A percentile compares a stretch with the other conserved stretches of the same genome.
These are phyloP conservation scores for Dermolepida albohirtum DNA, from an alignment of 2,888 invertebrate species.

Conservation along the genomic window DNA sequence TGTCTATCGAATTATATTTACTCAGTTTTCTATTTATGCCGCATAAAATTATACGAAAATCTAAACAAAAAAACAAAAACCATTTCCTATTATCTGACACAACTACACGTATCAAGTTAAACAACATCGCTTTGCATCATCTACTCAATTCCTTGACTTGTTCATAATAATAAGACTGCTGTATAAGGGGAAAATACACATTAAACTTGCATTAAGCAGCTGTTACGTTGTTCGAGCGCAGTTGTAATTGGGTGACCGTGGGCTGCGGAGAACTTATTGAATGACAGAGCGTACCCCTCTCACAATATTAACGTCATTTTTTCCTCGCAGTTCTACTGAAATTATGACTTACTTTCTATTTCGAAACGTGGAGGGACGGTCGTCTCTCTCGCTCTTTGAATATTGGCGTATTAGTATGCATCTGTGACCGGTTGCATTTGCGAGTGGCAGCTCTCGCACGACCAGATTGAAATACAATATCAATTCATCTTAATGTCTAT, in stretches of 20 bases:
- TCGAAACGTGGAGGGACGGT: neutral
- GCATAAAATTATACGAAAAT: neutral
- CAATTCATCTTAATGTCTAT: no score
- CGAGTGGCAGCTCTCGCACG: no score
- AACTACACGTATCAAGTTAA: conserved; percentile 14
- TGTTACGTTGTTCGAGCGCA: conserved; percentile 20
- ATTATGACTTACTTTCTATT: conserved; percentile 23
- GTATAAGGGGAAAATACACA: conserved; percentile 3
- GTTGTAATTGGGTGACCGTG: conserved; percentile 29
- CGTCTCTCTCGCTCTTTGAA: no score
- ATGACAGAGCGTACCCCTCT: neutral
- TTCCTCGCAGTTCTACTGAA: conserved; percentile 5
- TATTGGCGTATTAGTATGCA: no score
- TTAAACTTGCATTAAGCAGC: conserved; percentile 28
- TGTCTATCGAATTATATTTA: no score
- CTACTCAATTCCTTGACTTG: conserved; percentile 10
- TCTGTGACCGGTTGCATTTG: no score
- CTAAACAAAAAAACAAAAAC: conserved; percentile 14
- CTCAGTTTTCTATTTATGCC: no score
- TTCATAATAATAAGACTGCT: conserved; percentile 13
- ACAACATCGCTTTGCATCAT: neutral
- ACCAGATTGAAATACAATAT: no score
- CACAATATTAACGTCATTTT: conserved; percentile 11
- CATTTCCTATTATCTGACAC: neutral
- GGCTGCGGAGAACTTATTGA: conserved; percentile 1